phyloP scores from a whole-genome alignment of 2,888 invertebrate genomes.

The Lasioglossum pauxillum region DNA sequence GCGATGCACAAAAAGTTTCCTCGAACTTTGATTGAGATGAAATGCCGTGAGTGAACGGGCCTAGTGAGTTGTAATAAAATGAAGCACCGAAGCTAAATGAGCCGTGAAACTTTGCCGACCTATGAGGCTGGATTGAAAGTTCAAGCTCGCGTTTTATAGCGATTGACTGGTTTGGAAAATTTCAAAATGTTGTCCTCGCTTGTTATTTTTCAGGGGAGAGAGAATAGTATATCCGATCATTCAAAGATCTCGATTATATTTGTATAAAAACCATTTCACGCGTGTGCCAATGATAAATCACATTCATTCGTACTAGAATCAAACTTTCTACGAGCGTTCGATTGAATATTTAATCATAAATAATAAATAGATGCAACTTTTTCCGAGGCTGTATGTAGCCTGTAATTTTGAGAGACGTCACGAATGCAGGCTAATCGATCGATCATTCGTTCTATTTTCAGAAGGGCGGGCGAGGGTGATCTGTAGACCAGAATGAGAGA shows the following conservation, averaged over 20 bases:
- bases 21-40: not conserved
- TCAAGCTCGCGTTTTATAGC: not conserved
- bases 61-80: not conserved
- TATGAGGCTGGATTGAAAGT: not conserved
- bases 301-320: too few species aligned
- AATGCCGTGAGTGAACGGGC: not conserved
- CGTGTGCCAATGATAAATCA: too few species aligned
- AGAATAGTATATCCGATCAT: too few species aligned
- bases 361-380: not conserved
- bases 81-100: not conserved
- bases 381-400: not conserved
- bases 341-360: not conserved
- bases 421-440: not conserved
- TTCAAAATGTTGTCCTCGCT: too few species aligned
- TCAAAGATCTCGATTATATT: too few species aligned
- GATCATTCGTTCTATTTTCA: slow-evolving; percentile 60
- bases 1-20: not conserved
- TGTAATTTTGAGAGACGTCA: not conserved
- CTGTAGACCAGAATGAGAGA: slow-evolving; percentile 77
- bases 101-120: not conserved
- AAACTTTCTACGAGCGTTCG: too few species aligned
- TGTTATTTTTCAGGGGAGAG: too few species aligned
- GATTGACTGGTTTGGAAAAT: not conserved
- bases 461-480: slow-evolving; percentile 63
- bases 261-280: too few species aligned